These are phyloP conservation scores for Sinosuthora webbiana DNA, from an alignment of 2,113 vertebrate species.

Conservation along the genomic window DNA sequence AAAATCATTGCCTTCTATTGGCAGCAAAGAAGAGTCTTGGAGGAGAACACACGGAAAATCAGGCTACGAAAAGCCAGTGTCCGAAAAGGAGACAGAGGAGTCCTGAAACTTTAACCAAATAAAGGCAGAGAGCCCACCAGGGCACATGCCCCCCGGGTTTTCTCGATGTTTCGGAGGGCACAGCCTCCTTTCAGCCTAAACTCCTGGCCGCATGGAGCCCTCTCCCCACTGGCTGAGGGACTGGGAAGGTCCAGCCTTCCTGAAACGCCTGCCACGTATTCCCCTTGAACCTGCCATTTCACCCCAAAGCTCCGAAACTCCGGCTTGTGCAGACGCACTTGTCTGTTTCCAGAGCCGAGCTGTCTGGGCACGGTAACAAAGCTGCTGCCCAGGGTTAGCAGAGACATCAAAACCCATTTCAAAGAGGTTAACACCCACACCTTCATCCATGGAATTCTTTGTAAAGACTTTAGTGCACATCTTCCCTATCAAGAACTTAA, in stretches of 20 bases:
- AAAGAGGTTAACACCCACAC: accelerated
- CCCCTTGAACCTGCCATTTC: background rate
- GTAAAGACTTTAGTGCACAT: background rate
- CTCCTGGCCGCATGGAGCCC: accelerated
- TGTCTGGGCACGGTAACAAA: background rate
- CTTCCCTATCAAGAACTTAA: background rate
- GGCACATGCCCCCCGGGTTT: accelerated
- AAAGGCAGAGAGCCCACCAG: background rate
- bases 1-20: background rate
- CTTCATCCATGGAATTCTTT: background rate
- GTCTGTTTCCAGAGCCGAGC: background rate
- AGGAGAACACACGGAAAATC: background rate
- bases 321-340: accelerated
- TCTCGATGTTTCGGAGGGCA: accelerated
- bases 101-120: too few relatives aligned
- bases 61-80: background rate
- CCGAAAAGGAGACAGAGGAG: background rate
- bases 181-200: background rate
- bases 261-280: accelerated
- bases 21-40: background rate
- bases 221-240: background rate
- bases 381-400: accelerated
- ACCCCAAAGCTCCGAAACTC: background rate
- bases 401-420: background rate
- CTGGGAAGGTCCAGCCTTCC: background rate